These are phyloP conservation scores for Euspilapteryx auroguttella DNA, from an alignment of 2,888 invertebrate species.

Conservation along the genomic window DNA sequence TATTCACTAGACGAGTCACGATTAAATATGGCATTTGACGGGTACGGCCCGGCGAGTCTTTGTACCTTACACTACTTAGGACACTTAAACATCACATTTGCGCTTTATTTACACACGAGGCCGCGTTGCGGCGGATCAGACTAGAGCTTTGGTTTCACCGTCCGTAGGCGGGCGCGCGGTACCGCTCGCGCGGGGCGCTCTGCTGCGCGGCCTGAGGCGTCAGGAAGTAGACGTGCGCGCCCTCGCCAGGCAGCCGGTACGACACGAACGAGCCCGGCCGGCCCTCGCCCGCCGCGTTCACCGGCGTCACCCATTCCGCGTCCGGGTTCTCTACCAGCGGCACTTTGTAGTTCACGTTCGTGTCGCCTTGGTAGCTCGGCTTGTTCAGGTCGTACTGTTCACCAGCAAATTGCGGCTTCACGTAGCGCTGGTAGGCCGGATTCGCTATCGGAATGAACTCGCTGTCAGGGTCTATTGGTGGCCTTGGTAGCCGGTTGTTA, in stretches of 20 bases:
- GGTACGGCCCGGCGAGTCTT: too few relatives aligned
- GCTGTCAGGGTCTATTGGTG: constrained; percentile 70
- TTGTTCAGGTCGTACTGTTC: constrained; percentile 44
- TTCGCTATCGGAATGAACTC: constrained; percentile 60
- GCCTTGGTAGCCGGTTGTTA: constrained; percentile 71
- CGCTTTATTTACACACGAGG: constrained; percentile 54
- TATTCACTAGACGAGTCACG: constrained; percentile 9
- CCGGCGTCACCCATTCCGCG: constrained; percentile 33
- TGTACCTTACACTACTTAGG: constrained; percentile 52
- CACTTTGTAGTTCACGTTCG: constrained; percentile 60
- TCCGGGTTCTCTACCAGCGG: constrained; percentile 53
- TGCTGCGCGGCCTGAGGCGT: constrained; percentile 65
- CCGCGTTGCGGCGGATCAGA: constrained; percentile 34
- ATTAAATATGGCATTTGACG: too few relatives aligned
- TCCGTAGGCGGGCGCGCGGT: constrained; percentile 40
- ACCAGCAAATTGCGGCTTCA: constrained; percentile 29
- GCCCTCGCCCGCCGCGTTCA: constrained; percentile 30
- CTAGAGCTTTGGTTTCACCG: constrained; percentile 58
- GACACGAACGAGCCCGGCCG: constrained; percentile 69
- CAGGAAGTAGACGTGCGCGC: constrained; percentile 77
- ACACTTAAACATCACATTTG: constrained; percentile 60
- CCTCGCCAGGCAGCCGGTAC: constrained; percentile 73
- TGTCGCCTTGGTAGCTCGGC: constrained; percentile 45
- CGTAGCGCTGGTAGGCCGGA: constrained; percentile 32
- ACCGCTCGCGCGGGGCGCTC: constrained; percentile 21